Conservation (phyloP, 1,140 invertebrate species). For the Gryon sp. region DNA sequence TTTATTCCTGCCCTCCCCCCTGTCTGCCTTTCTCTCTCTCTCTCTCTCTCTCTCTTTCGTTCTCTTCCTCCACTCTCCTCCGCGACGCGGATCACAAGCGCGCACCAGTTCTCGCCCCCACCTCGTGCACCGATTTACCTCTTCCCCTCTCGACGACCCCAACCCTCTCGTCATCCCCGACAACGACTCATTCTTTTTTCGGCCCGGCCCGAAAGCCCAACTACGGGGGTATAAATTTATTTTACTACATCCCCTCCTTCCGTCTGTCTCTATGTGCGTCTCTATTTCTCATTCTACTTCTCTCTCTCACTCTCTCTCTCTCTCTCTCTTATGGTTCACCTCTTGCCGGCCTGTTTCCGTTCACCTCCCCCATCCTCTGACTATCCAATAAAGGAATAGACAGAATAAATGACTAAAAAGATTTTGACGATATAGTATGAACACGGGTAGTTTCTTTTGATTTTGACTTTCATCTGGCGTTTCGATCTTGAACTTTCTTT, state of each 20-base stretch:
- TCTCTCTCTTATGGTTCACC: no score
- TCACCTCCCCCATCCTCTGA: neutral
- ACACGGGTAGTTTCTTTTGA: conserved; percentile 67
- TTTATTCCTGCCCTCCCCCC: conserved; percentile 67
- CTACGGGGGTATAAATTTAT: conserved; percentile 57
- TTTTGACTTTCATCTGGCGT: conserved; percentile 62
- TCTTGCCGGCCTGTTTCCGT: no score
- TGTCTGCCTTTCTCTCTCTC: no score
- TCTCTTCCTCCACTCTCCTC: no score
- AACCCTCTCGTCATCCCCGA: conserved; percentile 2
- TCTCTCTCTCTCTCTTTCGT: no score
- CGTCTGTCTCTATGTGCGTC: no score
- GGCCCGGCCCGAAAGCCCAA: conserved; percentile 29
- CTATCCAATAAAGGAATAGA: conserved; percentile 42
- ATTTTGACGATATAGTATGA: conserved; percentile 70
- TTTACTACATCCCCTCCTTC: conserved; percentile 59
- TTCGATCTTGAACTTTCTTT: conserved; percentile 21
- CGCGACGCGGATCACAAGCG: conserved; percentile 20
- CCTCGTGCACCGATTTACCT: conserved; percentile 14
- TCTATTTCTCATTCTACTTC: conserved; percentile 1
- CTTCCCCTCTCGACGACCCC: conserved; percentile 5
- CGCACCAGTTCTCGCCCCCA: conserved; percentile 24
- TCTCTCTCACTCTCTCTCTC: neutral
- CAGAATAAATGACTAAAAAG: conserved; percentile 73
- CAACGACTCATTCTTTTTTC: conserved; percentile 22